phyloP scores from a whole-genome alignment of 1,140 invertebrate species.

The Dendroctonus ponderosae region DNA sequence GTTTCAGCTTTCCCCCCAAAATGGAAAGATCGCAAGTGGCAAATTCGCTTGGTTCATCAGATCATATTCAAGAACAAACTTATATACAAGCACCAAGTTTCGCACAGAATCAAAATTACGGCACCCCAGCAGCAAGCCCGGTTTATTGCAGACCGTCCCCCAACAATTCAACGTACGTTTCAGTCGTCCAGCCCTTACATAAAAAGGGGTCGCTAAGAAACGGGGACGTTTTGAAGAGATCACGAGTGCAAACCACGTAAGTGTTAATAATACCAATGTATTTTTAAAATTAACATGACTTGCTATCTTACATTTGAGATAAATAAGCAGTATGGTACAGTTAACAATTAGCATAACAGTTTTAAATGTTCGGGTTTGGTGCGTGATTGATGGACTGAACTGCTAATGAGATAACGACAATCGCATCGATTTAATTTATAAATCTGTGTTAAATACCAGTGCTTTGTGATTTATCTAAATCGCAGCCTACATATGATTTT shows the following conservation, averaged over 20 bases:
- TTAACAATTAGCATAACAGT: no score
- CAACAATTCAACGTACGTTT: conserved; percentile 53
- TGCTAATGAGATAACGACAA: no score
- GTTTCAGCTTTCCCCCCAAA: conserved; percentile 59
- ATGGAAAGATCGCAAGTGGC: conserved; percentile 55
- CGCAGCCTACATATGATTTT: no score
- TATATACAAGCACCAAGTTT: conserved; percentile 52
- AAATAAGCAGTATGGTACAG: not conserved
- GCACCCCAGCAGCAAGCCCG: conserved; percentile 51
- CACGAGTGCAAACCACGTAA: conserved; percentile 66
- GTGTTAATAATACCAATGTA: conserved; percentile 24
- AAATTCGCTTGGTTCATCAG: conserved; percentile 42
- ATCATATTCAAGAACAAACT: conserved; percentile 49
- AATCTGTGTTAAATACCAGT: not conserved
- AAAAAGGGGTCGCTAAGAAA: conserved; percentile 68
- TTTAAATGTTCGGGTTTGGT: no score
- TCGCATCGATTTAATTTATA: not conserved
- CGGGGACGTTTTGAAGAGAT: conserved; percentile 67
- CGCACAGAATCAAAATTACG: conserved; percentile 58
- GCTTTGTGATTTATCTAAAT: no score
- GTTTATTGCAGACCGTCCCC: conserved; percentile 53
- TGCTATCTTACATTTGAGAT: not conserved
- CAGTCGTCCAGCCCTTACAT: conserved; percentile 55
- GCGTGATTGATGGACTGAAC: no score
- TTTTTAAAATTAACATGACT: no score